Percentiles rank a stretch among this genome's conserved stretches.
Conservation (phyloP, 2,888 invertebrate genomes). For the Amphipyra tragopoginis region DNA sequence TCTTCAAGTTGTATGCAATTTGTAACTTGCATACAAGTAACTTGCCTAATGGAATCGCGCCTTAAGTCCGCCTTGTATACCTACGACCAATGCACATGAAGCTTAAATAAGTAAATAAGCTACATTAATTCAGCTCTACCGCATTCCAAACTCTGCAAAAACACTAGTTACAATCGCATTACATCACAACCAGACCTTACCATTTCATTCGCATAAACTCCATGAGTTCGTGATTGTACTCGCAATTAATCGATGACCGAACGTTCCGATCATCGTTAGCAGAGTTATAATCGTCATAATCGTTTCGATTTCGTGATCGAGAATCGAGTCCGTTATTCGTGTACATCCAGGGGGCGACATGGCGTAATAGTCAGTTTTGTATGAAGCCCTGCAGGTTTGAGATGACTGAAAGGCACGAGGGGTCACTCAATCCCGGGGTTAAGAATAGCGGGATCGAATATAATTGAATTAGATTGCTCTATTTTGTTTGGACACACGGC, state of each 20-base stretch:
- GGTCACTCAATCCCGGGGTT: conserved; percentile 36
- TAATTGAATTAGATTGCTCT: conserved; percentile 36
- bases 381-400: conserved; percentile 41
- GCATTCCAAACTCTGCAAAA: conserved; percentile 1
- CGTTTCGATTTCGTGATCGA: conserved; percentile 73
- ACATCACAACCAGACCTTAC: conserved; percentile 24
- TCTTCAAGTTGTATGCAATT: too few species aligned
- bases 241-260: conserved; percentile 69
- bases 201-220: conserved; percentile 38
- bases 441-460: conserved; percentile 43
- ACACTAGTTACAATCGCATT: conserved; percentile 13
- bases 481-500: conserved; percentile 4
- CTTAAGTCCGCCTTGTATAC: too few species aligned
- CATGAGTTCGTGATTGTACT: conserved; percentile 71
- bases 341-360: conserved; percentile 65
- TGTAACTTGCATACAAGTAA: too few species aligned
- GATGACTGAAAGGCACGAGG: conserved; percentile 52
- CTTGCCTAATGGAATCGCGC: too few species aligned
- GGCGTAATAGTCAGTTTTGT: conserved; percentile 58
- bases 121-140: neutral
- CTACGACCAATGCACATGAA: too few species aligned
- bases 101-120: too few species aligned
- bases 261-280: conserved; percentile 61
- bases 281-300: conserved; percentile 74
- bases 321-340: conserved; percentile 74